Evolutionary conservation across 2,888 invertebrate genomes (phyloP), one percentile per base, ranked within the genome.

Genomic region (Falcaria lacertinaria): DNA sequence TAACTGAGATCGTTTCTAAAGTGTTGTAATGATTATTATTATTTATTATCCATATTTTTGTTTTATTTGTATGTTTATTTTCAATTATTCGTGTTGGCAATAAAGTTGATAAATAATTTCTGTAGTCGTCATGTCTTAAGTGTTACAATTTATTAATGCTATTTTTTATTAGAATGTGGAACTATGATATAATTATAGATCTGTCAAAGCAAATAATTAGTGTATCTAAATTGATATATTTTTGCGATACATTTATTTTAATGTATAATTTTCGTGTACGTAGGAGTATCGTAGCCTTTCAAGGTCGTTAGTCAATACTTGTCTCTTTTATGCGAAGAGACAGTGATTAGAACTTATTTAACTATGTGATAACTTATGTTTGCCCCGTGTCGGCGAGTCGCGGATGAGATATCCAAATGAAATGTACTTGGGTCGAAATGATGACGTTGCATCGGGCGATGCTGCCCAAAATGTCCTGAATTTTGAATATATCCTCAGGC

Each of bases 181-280:
- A 33, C 42, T 50, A 40, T 45, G 44, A 54, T 54, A 33, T 48
- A 39, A 54, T 50, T 45, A 41, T 47, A 47, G 48, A 45, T 34
- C 25, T 32, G 19, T 41, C 42, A 14, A 25, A 8, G 15, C 3
- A 13, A 17, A 13, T 4, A 19, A 39, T 15, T 19, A 33, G 17
- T 32, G 28, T 39, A 39, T 33, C 19, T 13, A 33, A 39, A 39
- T 13, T 16, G 7, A 17, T 16, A 33, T 19, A 33, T 39, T 33
- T 33, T 33, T 39, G 33, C 33, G 33, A 33, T 33, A 14, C 16
- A 33, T 39, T 39, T 33, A 33, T 33, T 33, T 16, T 7, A 39
- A 15, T 15, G 17, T 33, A 17, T 17, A 33, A 17, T 28, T 7
- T 28, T 11, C 1, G 11, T 11, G 32, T 8, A 13, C 19, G 37